Conservation (phyloP, 2,888 invertebrate genomes). For the Drosophila monieri region DNA sequence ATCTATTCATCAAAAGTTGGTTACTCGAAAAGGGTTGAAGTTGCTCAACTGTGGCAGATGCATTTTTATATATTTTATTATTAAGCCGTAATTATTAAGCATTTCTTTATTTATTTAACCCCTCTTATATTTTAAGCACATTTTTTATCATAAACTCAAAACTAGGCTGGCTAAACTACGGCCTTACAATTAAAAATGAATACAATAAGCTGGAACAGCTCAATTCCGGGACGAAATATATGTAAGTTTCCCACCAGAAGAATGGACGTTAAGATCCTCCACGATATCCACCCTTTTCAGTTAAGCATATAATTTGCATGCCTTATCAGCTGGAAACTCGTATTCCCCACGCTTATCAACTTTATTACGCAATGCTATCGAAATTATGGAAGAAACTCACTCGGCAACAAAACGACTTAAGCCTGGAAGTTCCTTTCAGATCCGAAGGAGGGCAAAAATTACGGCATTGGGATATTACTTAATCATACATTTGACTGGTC, state of each 20-base stretch:
- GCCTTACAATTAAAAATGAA: not conserved
- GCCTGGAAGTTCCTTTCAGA: constrained; percentile 59
- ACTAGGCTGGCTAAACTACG: not conserved
- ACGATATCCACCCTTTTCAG: constrained; percentile 27
- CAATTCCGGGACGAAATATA: not conserved
- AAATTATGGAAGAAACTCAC: constrained; percentile 25
- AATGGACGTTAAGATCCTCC: constrained; percentile 17
- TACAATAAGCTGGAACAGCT: constrained; percentile 5
- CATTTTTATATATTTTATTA: not conserved
- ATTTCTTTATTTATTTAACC: not conserved
- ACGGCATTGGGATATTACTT: constrained; percentile 65
- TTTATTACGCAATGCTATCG: constrained; percentile 47
- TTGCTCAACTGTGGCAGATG: constrained; percentile 15
- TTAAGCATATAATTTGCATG: constrained; percentile 34
- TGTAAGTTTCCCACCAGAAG: not conserved
- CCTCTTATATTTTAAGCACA: too few species aligned
- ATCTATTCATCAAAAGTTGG: constrained; percentile 65
- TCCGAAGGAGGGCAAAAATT: constrained; percentile 32
- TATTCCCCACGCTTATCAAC: constrained; percentile 34
- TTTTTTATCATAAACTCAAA: not conserved
- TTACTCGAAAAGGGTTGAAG: constrained; percentile 48
- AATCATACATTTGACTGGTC: constrained; percentile 60
- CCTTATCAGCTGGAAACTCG: constrained; percentile 40
- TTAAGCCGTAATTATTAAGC: not conserved
- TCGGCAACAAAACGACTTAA: constrained; percentile 58